Base-by-base conservation (phyloP, 2,888 invertebrate genomes). In the Pyrochroa serraticornis region DNA sequence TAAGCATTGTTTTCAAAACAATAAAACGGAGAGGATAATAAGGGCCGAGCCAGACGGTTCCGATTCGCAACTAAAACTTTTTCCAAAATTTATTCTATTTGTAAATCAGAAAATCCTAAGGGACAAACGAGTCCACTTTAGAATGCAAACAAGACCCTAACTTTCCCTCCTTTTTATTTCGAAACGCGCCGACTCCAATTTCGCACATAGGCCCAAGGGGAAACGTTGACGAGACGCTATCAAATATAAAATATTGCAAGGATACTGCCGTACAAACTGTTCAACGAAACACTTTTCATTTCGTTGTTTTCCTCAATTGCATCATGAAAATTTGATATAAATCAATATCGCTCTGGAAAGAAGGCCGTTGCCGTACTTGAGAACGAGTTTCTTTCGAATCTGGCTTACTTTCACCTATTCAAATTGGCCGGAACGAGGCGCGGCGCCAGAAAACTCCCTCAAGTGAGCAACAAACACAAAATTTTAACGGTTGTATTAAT, bases 201-300 rank as follows among this genome's bases (percentile, higher is more conserved):
- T 66, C 63, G 57, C 58, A 49, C 61, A 60, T 64, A 63, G 65
- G 64, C 66, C 66, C 67, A 43, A 44, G 64, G 66, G 71, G 65
- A 65, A 52, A 49, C 54, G 64, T 69, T 70, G 71, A 65, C 69
- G 65, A 69, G 64, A 64, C 63, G 62, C 64, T 54, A 68, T 69
- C 68, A 68, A 68, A 70, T 68, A 64, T 68, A 68, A 71, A 70
- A 71, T 70, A 70, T 69, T 62, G 61, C 65, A 6, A 39, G 42
- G 39, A 42, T 46, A 44, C 34, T 39, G 37, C 9, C 37, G 35
- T 42, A 12, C 14, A 45, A 44, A 41, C 53, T 50, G 60, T 22
- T 22, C 22, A 22, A 22, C 22, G 22, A 22, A 60, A 56, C 62
- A 63, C 58, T 57, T 60, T 52, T 56, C 46, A 34, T 59, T 52